Conservation (phyloP, 2,888 invertebrate species). For the Drosophila nr. fundita region DNA sequence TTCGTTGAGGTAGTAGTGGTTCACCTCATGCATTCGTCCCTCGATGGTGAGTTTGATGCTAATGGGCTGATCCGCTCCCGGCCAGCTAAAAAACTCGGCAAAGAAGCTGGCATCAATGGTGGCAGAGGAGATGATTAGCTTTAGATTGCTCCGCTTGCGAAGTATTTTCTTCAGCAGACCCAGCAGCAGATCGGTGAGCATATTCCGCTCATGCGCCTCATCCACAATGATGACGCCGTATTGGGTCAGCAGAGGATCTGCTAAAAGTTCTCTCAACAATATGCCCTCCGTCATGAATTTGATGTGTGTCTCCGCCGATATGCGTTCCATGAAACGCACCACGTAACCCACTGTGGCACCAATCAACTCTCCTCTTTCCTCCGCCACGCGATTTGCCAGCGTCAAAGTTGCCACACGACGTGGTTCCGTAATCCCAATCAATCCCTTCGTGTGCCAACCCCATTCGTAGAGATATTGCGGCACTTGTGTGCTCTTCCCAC, state of each 20-base stretch:
- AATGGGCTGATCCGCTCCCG: slow-evolving; percentile 72
- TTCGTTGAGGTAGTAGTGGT: slow-evolving; percentile 92
- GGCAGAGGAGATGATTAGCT: slow-evolving; percentile 96
- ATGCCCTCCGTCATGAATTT: slow-evolving; percentile 99
- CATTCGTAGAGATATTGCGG: slow-evolving; percentile 94
- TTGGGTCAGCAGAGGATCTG: slow-evolving; percentile 94
- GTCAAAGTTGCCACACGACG: slow-evolving; percentile 95
- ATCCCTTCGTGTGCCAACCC: slow-evolving; percentile 92
- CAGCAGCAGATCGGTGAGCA: slow-evolving; percentile 96
- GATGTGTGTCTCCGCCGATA: slow-evolving; percentile 88
- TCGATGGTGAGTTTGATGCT: slow-evolving; percentile 94
- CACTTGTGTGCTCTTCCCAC: slow-evolving; percentile 88
- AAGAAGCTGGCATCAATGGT: slow-evolving; percentile 97
- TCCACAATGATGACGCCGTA: slow-evolving; percentile 96
- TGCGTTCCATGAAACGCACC: slow-evolving; percentile 91
- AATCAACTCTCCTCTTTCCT: slow-evolving; percentile 92
- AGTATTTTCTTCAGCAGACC: slow-evolving; percentile 97
- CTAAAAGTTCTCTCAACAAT: slow-evolving; percentile 96
- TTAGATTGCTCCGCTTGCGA: slow-evolving; percentile 92
- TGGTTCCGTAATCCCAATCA: slow-evolving; percentile 96
- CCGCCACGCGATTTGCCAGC: slow-evolving; percentile 94
- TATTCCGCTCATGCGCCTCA: slow-evolving; percentile 97
- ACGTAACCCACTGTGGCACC: slow-evolving; percentile 94
- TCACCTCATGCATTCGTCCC: slow-evolving; percentile 95
- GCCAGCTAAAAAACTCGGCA: slow-evolving; percentile 90